Evolutionary conservation across 2,888 invertebrate species (phyloP).

Genomic region (Heliconius cydno): DNA sequence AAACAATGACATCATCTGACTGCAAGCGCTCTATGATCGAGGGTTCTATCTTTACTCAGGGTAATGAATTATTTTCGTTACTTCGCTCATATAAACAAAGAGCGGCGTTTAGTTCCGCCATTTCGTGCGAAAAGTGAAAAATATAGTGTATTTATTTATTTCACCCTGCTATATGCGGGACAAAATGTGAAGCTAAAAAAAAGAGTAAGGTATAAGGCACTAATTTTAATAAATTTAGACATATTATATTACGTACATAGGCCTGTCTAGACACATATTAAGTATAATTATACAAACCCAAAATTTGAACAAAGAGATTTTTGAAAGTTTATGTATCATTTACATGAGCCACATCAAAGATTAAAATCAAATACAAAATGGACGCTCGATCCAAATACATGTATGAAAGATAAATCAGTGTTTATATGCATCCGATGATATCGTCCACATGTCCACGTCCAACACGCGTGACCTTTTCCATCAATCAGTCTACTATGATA

Average conservation of each 20-base stretch:
- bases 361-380: constrained; percentile 38
- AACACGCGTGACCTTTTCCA: constrained; percentile 60
- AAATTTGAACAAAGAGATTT: neutral
- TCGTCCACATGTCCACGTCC: constrained; percentile 11
- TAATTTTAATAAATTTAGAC: neutral
- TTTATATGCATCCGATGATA: constrained; percentile 31
- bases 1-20: too few relatives aligned
- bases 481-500: constrained; percentile 65
- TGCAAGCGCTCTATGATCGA: too few relatives aligned
- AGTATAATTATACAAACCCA: neutral
- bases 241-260: neutral
- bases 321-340: neutral
- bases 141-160: too few relatives aligned
- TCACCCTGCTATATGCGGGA: neutral
- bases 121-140: too few relatives aligned
- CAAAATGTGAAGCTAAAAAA: neutral
- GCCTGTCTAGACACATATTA: neutral
- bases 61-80: too few relatives aligned
- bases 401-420: constrained; percentile 30
- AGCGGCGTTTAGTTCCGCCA: too few relatives aligned
- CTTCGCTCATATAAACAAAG: too few relatives aligned
- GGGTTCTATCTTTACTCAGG: too few relatives aligned
- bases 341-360: constrained; percentile 26
- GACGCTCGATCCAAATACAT: constrained; percentile 21
- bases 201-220: neutral